These are phyloP conservation scores for Rhynchophorus ferrugineus DNA, from an alignment of 1,140 invertebrate genomes.

Conservation along the genomic window DNA sequence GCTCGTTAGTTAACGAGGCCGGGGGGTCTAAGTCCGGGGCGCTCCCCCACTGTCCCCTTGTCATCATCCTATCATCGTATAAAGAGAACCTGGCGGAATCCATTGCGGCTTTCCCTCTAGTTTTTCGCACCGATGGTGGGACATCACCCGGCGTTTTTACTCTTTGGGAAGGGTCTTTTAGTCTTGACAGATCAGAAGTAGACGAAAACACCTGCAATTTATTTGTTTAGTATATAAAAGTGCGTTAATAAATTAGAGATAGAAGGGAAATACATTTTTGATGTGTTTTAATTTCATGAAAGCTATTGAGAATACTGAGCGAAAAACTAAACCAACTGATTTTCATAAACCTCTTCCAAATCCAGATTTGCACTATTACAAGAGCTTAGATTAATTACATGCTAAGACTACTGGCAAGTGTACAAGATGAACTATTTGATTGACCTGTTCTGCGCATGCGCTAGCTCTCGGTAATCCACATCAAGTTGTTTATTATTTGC, in stretches of 20 bases:
- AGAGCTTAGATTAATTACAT: no score
- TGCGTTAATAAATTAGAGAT: neutral
- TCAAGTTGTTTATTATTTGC: no score
- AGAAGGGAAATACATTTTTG: no score
- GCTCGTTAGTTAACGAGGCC: neutral
- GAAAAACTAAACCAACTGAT: no score
- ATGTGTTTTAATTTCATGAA: no score
- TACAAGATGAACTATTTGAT: no score
- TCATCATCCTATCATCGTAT: slow-evolving; percentile 82
- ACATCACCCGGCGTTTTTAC: slow-evolving; percentile 78
- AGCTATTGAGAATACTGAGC: no score
- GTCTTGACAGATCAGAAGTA: slow-evolving; percentile 48
- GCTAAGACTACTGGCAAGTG: no score
- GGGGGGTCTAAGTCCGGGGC: slow-evolving; percentile 41
- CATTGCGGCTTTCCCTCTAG: slow-evolving; percentile 48
- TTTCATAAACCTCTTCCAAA: no score
- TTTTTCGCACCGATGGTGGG: slow-evolving; percentile 62
- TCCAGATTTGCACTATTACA: no score
- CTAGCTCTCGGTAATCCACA: no score
- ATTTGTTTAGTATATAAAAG: neutral
- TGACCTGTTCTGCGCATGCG: no score
- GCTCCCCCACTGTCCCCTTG: slow-evolving; percentile 38
- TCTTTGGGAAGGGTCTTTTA: slow-evolving; percentile 64
- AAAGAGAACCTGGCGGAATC: slow-evolving; percentile 58
- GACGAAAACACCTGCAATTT: slow-evolving; percentile 46